Percentiles rank a stretch among this genome's conserved stretches.
phyloP scores from a whole-genome alignment of 2,888 invertebrate genomes.

The Hemaris fuciformis region DNA sequence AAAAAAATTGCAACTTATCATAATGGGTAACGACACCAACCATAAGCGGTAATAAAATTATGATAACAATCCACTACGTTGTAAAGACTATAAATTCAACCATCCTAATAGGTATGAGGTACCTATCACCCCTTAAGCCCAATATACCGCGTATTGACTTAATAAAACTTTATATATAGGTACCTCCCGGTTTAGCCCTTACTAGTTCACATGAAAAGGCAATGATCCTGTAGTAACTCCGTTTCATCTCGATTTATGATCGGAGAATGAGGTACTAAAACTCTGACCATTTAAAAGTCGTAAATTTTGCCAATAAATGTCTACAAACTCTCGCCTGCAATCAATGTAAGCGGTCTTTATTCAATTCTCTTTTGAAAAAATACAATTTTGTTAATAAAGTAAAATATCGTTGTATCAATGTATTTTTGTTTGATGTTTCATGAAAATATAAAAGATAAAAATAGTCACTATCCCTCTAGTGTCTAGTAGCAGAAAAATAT shows the following conservation, averaged over 20 bases:
- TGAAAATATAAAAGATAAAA: background rate
- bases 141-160: background rate
- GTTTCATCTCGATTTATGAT: slow-evolving; percentile 5
- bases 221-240: background rate
- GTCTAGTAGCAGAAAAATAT: background rate
- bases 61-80: too few species aligned
- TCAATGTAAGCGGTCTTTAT: background rate
- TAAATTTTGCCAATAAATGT: background rate
- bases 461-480: background rate
- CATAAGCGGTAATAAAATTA: too few species aligned
- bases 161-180: background rate
- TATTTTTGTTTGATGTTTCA: background rate
- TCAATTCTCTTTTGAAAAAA: background rate
- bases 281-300: background rate
- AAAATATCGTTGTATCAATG: background rate
- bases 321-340: background rate
- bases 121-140: background rate
- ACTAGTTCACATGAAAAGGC: background rate
- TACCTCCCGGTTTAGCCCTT: background rate
- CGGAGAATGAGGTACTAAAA: background rate
- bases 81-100: too few species aligned
- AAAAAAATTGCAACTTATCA: too few species aligned
- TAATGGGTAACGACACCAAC: too few species aligned
- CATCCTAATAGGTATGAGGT: too few species aligned
- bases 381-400: background rate